Evolutionary conservation across 2,888 invertebrate species (phyloP), one percentile per base, ranked within the genome.

Genomic region (Phalera bucephala): DNA sequence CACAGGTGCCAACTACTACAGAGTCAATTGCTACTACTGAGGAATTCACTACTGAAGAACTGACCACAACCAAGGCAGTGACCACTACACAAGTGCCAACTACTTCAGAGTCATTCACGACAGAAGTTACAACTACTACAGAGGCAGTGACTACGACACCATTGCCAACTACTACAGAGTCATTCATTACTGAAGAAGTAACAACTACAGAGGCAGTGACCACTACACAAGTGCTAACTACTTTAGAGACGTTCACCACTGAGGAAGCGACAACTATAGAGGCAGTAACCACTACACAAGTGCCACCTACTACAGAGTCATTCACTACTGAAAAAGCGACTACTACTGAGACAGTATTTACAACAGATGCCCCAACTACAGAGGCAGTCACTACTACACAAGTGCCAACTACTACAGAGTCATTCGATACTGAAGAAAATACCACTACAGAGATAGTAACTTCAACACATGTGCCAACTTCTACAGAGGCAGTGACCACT

Each of bases 401-500:
- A 1, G 22, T 3, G 12, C 27, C 31, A 8, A 8, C 8, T 10
- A 25, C 33, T 2, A 15, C 11, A 17, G 23, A 26, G 13, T 7
- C 20, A 21, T 17, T 12, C 4, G 14, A n/a, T 11, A 21, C 31
- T 7, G 11, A 4, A 6, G 20, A 19, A 8, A 2, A 7, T 8
- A 30, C 25, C 9, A 31, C 34, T 17, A 22, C 22, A 9, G 28
- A 12, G 12, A 10, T n/a, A 6, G 20, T 6, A 19, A 45, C 42
- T 15, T 37, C 31, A 25, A 33, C 31, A 21, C 34, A 19, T 13
- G 33, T 28, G 7, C 10, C 33, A 4, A 50, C 38, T 29, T 41
- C 26, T 7, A 35, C 19, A 23, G 31, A 36, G 5, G 31, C 20
- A 13, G 14, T 4, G 3, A 17, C 11, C 6, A 32, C 37, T 14